Conservation (phyloP, 2,113 vertebrate genomes). For the Pyrgilauda ruficollis region DNA sequence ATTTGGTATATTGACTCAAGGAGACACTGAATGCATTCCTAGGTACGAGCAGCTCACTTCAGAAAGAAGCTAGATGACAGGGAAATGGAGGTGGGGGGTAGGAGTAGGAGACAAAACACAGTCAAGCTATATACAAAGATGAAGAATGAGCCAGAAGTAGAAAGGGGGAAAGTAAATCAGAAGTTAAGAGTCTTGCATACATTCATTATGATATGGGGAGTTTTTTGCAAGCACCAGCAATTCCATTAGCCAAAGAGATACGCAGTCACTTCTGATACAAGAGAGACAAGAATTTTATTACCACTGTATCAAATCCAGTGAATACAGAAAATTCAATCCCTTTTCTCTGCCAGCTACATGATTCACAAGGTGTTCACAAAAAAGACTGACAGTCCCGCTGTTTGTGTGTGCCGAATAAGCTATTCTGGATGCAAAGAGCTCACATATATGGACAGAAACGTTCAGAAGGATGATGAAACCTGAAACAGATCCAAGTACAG, state of each 20-base stretch:
- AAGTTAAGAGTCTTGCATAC: neutral
- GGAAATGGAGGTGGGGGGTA: neutral
- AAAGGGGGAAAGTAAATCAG: neutral
- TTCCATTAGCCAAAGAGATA: constrained; percentile 17
- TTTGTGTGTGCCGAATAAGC: neutral
- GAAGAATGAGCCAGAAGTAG: neutral
- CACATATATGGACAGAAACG: constrained; percentile 2
- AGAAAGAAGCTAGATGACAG: neutral
- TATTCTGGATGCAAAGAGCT: neutral
- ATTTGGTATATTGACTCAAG: neutral
- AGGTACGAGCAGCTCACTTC: neutral
- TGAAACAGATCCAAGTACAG: neutral
- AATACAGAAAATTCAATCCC: neutral
- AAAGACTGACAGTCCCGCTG: neutral
- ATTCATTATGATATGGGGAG: neutral
- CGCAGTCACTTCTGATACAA: neutral
- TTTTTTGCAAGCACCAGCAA: neutral
- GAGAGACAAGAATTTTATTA: constrained; percentile 30
- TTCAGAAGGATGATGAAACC: constrained; percentile 25
- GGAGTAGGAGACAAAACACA: neutral
- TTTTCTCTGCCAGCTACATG: constrained; percentile 23
- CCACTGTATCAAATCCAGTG: constrained; percentile 30
- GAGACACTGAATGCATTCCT: neutral
- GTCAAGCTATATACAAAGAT: neutral
- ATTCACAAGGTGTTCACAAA: constrained; percentile 47